A percentile compares a stretch with the other conserved stretches of the same genome.
Evolutionary conservation across 2,113 vertebrate genomes (phyloP).

Genomic region (Myrmecophaga tridactyla): DNA sequence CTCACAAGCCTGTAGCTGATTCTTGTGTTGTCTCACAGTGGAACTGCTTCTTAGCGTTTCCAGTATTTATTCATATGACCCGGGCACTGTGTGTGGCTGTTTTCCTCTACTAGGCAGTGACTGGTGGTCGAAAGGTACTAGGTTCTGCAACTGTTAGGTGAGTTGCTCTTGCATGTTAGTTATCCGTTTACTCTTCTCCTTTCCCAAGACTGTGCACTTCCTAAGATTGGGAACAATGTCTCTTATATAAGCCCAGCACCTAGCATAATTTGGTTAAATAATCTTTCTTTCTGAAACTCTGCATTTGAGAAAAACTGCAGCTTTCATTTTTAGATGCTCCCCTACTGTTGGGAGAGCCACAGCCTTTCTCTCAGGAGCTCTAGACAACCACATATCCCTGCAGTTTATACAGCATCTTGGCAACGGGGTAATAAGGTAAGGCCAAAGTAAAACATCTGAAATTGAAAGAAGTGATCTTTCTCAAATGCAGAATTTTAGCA

Average conservation of each 20-base stretch:
- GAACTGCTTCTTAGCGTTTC: slow-evolving; percentile 6
- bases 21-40: neutral
- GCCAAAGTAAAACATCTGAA: neutral
- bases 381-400: too few species aligned
- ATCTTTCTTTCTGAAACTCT: neutral
- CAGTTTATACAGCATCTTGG: too few species aligned
- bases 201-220: neutral
- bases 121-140: slow-evolving; percentile 1
- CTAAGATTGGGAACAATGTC: neutral
- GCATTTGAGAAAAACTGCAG: neutral
- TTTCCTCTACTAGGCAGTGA: slow-evolving; percentile 65
- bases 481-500: neutral
- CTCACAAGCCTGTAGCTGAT: neutral
- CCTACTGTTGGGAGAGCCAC: too few species aligned
- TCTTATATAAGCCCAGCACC: neutral
- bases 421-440: too few species aligned
- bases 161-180: slow-evolving; percentile 47
- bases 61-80: neutral
- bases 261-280: neutral
- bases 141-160: neutral
- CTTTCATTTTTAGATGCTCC: neutral
- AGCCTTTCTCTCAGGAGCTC: too few species aligned
- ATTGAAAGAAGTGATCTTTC: neutral
- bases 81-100: neutral
- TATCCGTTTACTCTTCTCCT: slow-evolving; percentile 20